Evolutionary conservation across 2,113 vertebrate species (phyloP).

Genomic region (Phocoena phocoena): DNA sequence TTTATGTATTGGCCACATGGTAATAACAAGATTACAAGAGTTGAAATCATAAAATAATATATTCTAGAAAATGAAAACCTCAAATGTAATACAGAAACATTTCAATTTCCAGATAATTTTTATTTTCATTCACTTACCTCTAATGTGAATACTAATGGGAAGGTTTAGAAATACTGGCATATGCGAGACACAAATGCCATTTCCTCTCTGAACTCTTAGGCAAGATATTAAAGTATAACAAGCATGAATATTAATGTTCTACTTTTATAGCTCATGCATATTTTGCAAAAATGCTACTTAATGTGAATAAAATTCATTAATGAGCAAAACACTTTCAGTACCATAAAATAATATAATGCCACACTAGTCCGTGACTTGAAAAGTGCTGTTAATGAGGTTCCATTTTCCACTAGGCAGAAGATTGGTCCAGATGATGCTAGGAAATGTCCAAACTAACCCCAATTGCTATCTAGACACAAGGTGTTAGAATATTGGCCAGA

Average conservation of each 20-base stretch:
- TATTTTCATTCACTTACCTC: slow-evolving; percentile 47
- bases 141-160: slow-evolving; percentile 31
- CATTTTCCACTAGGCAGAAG: neutral
- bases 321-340: neutral
- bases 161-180: slow-evolving; percentile 15
- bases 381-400: neutral
- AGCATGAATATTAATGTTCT: slow-evolving; percentile 36
- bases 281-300: slow-evolving; percentile 27
- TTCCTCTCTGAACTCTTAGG: neutral
- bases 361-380: neutral
- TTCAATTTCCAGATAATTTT: slow-evolving; percentile 39
- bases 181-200: neutral
- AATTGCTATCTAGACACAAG: neutral
- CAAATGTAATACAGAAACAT: slow-evolving; percentile 48
- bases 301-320: neutral
- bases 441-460: neutral
- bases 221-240: slow-evolving; percentile 19
- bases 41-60: neutral
- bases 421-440: neutral
- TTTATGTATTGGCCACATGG: neutral
- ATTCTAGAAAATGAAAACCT: slow-evolving; percentile 49
- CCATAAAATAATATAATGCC: slow-evolving; percentile 5
- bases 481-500: neutral
- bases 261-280: neutral
- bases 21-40: slow-evolving; percentile 35